These are phyloP conservation scores for Phaonia tiefii DNA, from an alignment of 2,888 invertebrate genomes.

Conservation along the genomic window DNA sequence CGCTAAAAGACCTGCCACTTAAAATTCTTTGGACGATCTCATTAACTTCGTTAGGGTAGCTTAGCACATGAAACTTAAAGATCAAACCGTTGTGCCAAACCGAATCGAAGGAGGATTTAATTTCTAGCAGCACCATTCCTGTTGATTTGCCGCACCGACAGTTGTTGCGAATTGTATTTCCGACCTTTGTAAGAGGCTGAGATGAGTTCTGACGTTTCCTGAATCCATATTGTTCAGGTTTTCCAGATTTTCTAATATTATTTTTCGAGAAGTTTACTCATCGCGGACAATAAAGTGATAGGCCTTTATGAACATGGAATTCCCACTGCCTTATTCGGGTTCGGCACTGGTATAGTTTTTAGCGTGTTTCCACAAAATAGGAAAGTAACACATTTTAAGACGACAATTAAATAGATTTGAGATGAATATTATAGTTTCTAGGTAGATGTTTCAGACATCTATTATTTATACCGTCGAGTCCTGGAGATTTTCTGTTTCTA, in stretches of 20 bases:
- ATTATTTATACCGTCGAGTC: too few species aligned
- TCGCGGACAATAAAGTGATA: not conserved
- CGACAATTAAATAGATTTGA: too few species aligned
- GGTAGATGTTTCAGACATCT: too few species aligned
- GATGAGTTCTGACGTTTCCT: constrained; percentile 70
- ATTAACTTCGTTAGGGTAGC: not conserved
- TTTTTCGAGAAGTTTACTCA: not conserved
- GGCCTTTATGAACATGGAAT: not conserved
- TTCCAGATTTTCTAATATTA: too few species aligned
- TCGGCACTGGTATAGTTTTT: not conserved
- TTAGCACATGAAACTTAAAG: too few species aligned
- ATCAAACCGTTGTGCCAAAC: too few species aligned
- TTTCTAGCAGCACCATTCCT: constrained; percentile 72
- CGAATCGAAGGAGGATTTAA: constrained; percentile 74
- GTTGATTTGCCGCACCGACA: constrained; percentile 69
- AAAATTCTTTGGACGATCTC: not conserved
- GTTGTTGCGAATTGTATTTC: too few species aligned
- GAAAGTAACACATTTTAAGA: too few species aligned
- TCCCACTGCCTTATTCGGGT: too few species aligned
- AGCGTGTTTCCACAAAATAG: not conserved
- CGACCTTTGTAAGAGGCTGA: constrained; percentile 71
- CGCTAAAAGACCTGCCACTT: not conserved
- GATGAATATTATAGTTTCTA: too few species aligned
- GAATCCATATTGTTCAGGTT: constrained; percentile 60
- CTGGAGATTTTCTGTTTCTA: too few species aligned